A percentile compares a stretch with the other conserved stretches of the same genome.
These are phyloP conservation scores for Corynorhinus townsendii DNA, from an alignment of 2,113 vertebrate genomes.

Conservation along the genomic window DNA sequence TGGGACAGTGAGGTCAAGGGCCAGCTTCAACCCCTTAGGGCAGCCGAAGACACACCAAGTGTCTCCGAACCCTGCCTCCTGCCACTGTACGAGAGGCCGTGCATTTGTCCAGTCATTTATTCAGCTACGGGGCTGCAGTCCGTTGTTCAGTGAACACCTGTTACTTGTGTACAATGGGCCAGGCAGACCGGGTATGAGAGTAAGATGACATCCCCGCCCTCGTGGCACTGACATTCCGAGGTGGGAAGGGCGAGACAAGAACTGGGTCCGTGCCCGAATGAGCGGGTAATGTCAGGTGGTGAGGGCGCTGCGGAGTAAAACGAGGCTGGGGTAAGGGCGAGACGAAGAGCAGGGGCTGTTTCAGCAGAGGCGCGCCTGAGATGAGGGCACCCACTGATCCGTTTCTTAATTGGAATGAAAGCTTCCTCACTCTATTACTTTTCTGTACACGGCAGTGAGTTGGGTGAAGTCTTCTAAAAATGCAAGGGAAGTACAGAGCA, in stretches of 20 bases:
- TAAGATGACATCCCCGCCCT: not conserved
- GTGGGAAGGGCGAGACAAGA: not conserved
- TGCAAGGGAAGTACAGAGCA: not conserved
- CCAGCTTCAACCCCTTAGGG: accelerated
- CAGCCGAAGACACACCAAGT: accelerated
- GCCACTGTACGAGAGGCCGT: accelerated
- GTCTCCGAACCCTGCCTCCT: not conserved
- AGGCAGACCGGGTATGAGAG: not conserved
- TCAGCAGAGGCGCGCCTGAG: not conserved
- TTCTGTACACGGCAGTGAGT: not conserved
- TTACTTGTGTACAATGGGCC: not conserved
- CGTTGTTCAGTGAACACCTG: not conserved
- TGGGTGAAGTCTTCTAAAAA: not conserved
- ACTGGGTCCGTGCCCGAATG: accelerated
- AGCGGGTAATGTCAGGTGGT: not conserved
- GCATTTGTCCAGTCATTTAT: not conserved
- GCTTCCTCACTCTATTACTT: not conserved
- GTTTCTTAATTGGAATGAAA: not conserved
- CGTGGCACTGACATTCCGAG: not conserved
- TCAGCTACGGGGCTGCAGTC: not conserved
- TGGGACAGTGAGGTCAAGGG: accelerated
- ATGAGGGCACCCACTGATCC: too few relatives aligned
- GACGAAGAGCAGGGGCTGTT: not conserved
- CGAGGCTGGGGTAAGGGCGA: accelerated
- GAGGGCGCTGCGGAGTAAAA: not conserved